Evolutionary conservation across 2,797 vertebrate genomes (phyloP), one percentile per base, ranked within the genome.

Genomic region (Halcyon leucocephala): DNA sequence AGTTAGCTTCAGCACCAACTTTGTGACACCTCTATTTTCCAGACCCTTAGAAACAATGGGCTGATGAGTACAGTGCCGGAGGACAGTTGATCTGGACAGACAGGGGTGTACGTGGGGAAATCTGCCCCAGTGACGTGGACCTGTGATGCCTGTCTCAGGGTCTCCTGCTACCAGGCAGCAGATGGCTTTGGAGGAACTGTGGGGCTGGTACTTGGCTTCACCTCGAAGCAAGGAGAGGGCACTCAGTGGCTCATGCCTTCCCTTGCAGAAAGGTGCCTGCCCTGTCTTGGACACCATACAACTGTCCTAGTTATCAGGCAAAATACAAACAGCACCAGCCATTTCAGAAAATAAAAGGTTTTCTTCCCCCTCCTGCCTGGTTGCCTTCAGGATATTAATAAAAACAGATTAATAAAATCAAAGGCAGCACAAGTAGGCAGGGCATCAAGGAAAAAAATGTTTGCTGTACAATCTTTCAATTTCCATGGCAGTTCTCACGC

Each of bases 361-460:
- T 73, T 62, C 25, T 18, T 44, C 60, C 25, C 1, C 55, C 15
- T 9, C 51, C 51, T 10, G 10, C 51, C 51, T 55, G 57, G 65
- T 94, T 97, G 97, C 97, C 96, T 97, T 94, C 28, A 65, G 96
- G 96, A 84, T 95, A 94, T 97, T 97, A 96, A 97, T 97, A 97
- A 98, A 95, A 97, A 86, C 85, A 94, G 94, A 97, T 97, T 96
- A 95, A 80, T 95, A 95, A 97, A 94, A 95, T 93, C 91, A 93
- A 95, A 96, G 93, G 37, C 91, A 91, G 73, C 79, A 35, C 85
- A 96, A 91, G 83, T 95, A 83, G 84, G 72, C 51, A 55, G 79
- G 72, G 74, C 82, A 89, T 85, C 62, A 82, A 67, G 76, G 52
- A 79, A 86, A 86, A 79, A 90, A 92, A 94, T 57, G 90, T 93